A percentile compares a stretch with the other conserved stretches of the same genome.
phyloP scores from a whole-genome alignment of 2,113 vertebrate species.

The Micromys minutus region DNA sequence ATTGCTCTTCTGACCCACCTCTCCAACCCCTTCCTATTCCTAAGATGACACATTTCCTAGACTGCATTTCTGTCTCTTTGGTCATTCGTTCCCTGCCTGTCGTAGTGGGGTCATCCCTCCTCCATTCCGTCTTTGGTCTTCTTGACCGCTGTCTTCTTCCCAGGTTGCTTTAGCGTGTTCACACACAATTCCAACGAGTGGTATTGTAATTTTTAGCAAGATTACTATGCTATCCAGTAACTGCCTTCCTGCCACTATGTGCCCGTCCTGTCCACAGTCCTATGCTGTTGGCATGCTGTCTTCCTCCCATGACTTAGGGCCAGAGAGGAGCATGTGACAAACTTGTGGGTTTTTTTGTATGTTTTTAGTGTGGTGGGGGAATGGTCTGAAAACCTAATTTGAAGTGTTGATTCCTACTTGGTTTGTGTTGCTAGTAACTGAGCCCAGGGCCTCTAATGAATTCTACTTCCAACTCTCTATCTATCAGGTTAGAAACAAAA shows the following conservation, averaged over 20 bases:
- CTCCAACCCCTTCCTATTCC: neutral
- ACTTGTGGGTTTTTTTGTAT: neutral
- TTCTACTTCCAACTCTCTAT: neutral
- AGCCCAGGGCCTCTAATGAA: neutral
- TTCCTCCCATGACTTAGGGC: neutral
- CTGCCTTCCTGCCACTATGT: neutral
- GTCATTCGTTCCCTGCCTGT: neutral
- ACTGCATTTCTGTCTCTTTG: neutral
- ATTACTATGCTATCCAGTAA: neutral
- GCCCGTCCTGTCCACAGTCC: neutral
- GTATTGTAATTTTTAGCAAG: slow-evolving; percentile 39
- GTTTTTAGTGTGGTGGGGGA: neutral
- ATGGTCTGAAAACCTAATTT: neutral
- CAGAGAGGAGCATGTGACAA: neutral
- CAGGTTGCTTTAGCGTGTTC: neutral
- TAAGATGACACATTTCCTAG: slow-evolving; percentile 30
- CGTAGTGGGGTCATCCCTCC: neutral
- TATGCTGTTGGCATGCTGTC: neutral
- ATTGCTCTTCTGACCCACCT: neutral
- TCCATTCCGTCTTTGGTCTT: neutral
- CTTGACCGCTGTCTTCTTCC: neutral
- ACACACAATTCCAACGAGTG: neutral
- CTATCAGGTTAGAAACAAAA: neutral
- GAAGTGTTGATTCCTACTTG: neutral
- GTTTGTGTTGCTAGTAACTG: neutral